Conservation (phyloP, 2,888 invertebrate genomes). For the Villa cingulata region DNA sequence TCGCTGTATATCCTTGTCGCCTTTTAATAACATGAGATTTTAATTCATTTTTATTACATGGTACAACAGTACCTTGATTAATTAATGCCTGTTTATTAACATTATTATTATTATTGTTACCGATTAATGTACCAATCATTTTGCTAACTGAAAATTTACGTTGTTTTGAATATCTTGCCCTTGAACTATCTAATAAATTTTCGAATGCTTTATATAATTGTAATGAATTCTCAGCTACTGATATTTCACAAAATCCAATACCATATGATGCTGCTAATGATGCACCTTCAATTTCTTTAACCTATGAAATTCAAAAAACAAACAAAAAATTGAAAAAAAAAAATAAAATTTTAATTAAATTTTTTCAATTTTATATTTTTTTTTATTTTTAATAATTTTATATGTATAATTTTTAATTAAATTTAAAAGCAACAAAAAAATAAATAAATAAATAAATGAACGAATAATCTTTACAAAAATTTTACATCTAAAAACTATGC, state of each 20-base stretch:
- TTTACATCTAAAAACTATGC: no score
- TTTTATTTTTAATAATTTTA: no score
- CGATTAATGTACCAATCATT: slow-evolving; percentile 46
- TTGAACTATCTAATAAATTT: slow-evolving; percentile 51
- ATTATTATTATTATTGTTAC: slow-evolving; percentile 15
- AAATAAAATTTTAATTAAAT: no score
- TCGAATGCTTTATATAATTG: slow-evolving; percentile 62
- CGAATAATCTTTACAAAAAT: no score
- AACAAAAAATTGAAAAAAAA: slow-evolving; percentile 24
- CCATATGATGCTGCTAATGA: slow-evolving; percentile 51
- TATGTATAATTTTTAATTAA: no score
- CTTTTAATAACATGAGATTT: slow-evolving; percentile 43
- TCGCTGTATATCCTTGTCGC: slow-evolving; percentile 44
- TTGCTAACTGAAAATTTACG: slow-evolving; percentile 65
- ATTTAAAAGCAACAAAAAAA: no score
- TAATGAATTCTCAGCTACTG: slow-evolving; percentile 64
- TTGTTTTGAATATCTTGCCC: slow-evolving; percentile 45
- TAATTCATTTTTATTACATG: slow-evolving; percentile 45
- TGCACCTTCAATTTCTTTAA: slow-evolving; percentile 57
- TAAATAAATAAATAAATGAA: no score
- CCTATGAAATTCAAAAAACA: no score
- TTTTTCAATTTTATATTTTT: no score
- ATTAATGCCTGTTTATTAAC: slow-evolving; percentile 26
- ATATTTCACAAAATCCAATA: slow-evolving; percentile 67
- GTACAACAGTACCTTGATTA: slow-evolving; percentile 44